phyloP scores from a whole-genome alignment of 2,113 vertebrate species.

The Brachyhypopomus gauderio region DNA sequence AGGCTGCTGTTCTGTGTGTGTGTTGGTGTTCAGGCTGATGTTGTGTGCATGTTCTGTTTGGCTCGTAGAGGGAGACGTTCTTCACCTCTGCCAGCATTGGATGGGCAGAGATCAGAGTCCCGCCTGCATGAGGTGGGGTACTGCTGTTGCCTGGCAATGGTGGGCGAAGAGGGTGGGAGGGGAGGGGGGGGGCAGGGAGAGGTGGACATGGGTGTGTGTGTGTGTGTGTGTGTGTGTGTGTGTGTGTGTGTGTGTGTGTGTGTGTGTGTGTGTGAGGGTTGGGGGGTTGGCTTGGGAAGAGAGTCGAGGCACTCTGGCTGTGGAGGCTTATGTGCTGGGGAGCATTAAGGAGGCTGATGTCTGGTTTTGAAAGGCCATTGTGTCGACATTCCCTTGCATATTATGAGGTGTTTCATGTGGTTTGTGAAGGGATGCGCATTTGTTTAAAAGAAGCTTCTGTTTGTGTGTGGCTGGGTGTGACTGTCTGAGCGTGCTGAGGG shows the following conservation, averaged over 20 bases:
- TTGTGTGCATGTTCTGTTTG: slow-evolving; percentile 19
- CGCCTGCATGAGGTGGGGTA: slow-evolving; percentile 5
- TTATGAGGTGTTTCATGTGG: slow-evolving; percentile 2
- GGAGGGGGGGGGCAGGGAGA: not conserved
- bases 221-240: slow-evolving; percentile 16
- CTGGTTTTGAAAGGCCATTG: not conserved
- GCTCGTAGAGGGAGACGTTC: not conserved
- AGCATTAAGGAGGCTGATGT: not conserved
- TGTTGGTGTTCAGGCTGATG: too few species aligned
- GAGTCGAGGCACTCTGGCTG: not conserved
- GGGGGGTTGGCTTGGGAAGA: not conserved
- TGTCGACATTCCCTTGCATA: not conserved
- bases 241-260: slow-evolving; percentile 7
- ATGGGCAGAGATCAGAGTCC: not conserved
- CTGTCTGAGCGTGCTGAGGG: slow-evolving; percentile 15
- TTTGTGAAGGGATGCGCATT: not conserved
- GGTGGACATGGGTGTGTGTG: slow-evolving; percentile 42
- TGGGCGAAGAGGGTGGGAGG: not conserved
- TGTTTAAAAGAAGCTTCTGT: slow-evolving; percentile 12
- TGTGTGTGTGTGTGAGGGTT: slow-evolving; percentile 6
- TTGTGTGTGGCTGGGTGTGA: slow-evolving; percentile 5
- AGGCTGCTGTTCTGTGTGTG: too few species aligned
- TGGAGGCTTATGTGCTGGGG: not conserved
- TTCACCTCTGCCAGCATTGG: slow-evolving; percentile 14
- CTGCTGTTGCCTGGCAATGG: slow-evolving; percentile 24